phyloP scores from a whole-genome alignment of 2,888 invertebrate species.

The Acrobeloides nanus region DNA sequence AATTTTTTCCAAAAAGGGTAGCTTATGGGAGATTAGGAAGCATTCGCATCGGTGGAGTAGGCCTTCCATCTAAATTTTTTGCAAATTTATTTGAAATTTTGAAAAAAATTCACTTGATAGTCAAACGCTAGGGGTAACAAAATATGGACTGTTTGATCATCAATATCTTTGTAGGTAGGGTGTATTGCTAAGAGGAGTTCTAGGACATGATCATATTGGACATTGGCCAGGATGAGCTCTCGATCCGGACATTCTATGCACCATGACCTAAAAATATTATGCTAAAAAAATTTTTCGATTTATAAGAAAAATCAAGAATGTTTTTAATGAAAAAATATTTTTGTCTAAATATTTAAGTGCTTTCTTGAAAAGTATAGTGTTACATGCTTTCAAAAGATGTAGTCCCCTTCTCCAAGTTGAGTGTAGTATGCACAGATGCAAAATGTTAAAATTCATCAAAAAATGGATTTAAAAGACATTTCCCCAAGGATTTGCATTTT shows the following conservation, averaged over 20 bases:
- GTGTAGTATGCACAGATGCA: too few relatives aligned
- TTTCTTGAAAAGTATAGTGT: too few relatives aligned
- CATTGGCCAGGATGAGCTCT: conserved; percentile 52
- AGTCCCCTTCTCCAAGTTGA: too few relatives aligned
- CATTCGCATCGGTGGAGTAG: conserved; percentile 53
- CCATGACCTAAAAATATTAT: too few relatives aligned
- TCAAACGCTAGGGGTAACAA: conserved; percentile 52
- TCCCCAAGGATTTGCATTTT: neutral
- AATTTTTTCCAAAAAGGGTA: conserved; percentile 52
- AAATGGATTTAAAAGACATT: neutral
- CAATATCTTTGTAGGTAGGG: conserved; percentile 51
- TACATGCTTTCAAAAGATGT: too few relatives aligned
- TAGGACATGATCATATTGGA: conserved; percentile 50
- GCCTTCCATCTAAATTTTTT: conserved; percentile 49
- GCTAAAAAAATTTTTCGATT: conserved; percentile 19
- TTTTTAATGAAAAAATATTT: too few relatives aligned
- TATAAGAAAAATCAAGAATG: too few relatives aligned
- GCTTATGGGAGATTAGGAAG: conserved; percentile 46
- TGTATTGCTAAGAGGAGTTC: conserved; percentile 53
- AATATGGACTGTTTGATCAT: conserved; percentile 51
- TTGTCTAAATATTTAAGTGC: too few relatives aligned
- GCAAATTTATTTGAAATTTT: neutral
- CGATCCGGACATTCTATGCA: conserved; percentile 52
- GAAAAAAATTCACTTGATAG: conserved; percentile 38
- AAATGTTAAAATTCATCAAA: too few relatives aligned